These are phyloP conservation scores for Psittacula cyanocephala DNA, from an alignment of 2,113 vertebrate species.

Conservation along the genomic window DNA sequence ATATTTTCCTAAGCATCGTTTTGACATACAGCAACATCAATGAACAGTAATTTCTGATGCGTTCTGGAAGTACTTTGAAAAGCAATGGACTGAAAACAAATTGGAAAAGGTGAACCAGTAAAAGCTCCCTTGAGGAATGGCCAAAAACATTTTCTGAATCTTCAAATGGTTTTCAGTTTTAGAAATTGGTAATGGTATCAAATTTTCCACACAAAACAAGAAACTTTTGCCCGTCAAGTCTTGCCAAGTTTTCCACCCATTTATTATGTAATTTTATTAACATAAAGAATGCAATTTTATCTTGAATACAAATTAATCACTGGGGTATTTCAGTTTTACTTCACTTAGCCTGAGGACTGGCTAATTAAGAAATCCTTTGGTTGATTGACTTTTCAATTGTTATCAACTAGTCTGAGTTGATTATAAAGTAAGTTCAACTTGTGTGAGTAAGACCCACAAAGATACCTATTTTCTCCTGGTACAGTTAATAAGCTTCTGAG, in stretches of 20 bases:
- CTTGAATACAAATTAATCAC: not conserved
- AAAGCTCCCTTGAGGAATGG: not conserved
- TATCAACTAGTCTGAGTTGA: not conserved
- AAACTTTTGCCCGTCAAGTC: not conserved
- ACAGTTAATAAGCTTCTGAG: not conserved
- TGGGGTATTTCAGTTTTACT: not conserved
- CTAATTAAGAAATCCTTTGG: not conserved
- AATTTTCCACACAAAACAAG: not conserved
- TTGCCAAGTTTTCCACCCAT: not conserved
- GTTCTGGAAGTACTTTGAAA: not conserved
- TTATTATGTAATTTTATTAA: not conserved
- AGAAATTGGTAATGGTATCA: not conserved
- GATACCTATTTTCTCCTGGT: not conserved
- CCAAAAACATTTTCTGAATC: not conserved
- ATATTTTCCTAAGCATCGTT: not conserved
- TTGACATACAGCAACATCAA: not conserved
- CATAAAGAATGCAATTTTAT: not conserved
- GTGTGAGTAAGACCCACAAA: not conserved
- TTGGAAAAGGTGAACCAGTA: not conserved
- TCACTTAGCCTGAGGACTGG: not conserved
- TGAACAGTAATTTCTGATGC: not conserved
- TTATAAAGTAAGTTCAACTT: not conserved
- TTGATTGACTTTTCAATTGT: constrained; percentile 1
- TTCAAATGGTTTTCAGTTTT: not conserved
- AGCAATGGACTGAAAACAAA: not conserved